A percentile compares a stretch with the other conserved stretches of the same genome.
phyloP scores from a whole-genome alignment of 2,797 vertebrate genomes.

The Megaceryle alcyon region DNA sequence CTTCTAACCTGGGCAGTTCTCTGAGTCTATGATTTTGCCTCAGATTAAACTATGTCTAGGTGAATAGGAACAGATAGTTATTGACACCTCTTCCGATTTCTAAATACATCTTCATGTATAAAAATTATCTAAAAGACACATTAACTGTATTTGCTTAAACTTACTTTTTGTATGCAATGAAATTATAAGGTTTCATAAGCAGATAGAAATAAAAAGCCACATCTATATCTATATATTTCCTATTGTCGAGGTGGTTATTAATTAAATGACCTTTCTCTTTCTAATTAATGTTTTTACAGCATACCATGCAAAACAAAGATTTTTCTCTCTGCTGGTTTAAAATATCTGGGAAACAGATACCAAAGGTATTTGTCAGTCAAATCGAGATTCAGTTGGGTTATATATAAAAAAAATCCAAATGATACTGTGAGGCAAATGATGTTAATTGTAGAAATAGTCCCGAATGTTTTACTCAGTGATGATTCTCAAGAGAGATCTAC shows the following conservation, averaged over 20 bases:
- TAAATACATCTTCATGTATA: neutral
- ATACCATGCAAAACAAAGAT: slow-evolving; percentile 44
- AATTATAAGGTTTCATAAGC: neutral
- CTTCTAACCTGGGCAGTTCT: too few relatives aligned
- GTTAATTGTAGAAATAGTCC: slow-evolving; percentile 60
- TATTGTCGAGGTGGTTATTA: slow-evolving; percentile 61
- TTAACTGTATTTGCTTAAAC: neutral
- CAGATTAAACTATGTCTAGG: too few relatives aligned
- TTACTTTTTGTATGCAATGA: neutral
- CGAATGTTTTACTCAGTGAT: slow-evolving; percentile 59
- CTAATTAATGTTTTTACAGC: slow-evolving; percentile 71
- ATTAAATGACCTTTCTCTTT: slow-evolving; percentile 21
- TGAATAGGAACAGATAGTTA: too few relatives aligned
- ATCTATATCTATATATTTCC: neutral
- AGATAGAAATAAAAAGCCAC: neutral
- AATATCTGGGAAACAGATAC: slow-evolving; percentile 46
- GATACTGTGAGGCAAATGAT: slow-evolving; percentile 37
- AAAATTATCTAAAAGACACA: neutral
- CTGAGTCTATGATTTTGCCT: too few relatives aligned
- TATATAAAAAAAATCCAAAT: neutral
- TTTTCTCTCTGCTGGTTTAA: slow-evolving; percentile 60
- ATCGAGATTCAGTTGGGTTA: slow-evolving; percentile 63
- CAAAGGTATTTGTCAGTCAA: slow-evolving; percentile 70
- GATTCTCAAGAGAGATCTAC: slow-evolving; percentile 65
- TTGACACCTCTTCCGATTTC: too few relatives aligned